A percentile compares a stretch with the other conserved stretches of the same genome.
Conservation (phyloP, 2,113 vertebrate species). For the Larimichthys crocea region DNA sequence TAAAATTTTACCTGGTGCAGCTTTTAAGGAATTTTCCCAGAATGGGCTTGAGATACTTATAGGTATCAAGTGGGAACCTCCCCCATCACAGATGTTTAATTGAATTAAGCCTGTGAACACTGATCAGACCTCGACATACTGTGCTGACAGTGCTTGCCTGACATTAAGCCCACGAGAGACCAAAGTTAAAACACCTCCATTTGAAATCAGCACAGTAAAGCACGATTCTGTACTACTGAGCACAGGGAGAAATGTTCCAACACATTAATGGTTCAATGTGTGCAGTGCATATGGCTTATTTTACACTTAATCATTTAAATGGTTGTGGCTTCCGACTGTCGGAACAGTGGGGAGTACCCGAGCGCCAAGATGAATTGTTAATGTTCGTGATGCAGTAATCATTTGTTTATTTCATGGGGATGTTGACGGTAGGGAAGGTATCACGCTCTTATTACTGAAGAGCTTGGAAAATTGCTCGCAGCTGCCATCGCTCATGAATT, state of each 20-base stretch:
- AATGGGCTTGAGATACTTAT: not conserved
- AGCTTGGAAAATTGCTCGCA: constrained; percentile 41
- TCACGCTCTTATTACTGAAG: constrained; percentile 19
- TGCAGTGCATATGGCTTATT: constrained; percentile 22
- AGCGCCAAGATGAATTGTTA: constrained; percentile 43
- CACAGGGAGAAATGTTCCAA: not conserved
- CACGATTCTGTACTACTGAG: constrained; percentile 3
- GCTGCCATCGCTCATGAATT: constrained; percentile 20
- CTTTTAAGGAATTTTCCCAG: not conserved
- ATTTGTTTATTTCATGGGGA: constrained; percentile 39
- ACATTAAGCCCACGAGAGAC: constrained; percentile 26
- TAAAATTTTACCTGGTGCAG: not conserved
- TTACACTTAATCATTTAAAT: constrained; percentile 38
- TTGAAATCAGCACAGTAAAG: constrained; percentile 24
- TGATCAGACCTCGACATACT: constrained; percentile 14
- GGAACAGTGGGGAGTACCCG: not conserved
- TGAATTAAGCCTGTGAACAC: constrained; percentile 20
- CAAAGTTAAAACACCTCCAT: constrained; percentile 20
- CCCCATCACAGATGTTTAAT: constrained; percentile 31
- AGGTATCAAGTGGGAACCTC: constrained; percentile 1
- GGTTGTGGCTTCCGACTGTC: constrained; percentile 37
- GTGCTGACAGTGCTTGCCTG: constrained; percentile 10
- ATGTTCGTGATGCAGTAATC: constrained; percentile 36
- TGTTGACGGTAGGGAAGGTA: constrained; percentile 10
- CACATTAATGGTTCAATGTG: constrained; percentile 21